phyloP scores from a whole-genome alignment of 2,113 vertebrate genomes.

The Phyllostomus hastatus region DNA sequence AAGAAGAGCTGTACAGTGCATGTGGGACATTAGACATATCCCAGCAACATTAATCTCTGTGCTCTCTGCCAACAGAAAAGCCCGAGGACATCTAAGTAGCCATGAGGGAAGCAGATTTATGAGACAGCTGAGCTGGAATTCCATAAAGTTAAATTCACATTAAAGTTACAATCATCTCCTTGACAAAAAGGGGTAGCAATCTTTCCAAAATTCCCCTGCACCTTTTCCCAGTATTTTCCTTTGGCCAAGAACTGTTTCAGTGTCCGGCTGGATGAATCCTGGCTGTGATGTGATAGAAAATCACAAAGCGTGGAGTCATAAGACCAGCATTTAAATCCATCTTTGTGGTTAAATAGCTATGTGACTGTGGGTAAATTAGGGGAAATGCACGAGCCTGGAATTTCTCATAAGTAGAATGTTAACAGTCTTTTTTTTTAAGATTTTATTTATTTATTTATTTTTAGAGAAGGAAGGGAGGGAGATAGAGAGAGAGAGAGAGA shows the following conservation, averaged over 20 bases:
- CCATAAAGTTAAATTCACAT: slow-evolving; percentile 43
- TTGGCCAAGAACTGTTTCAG: background rate
- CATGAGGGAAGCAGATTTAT: slow-evolving; percentile 45
- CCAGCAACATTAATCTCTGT: slow-evolving; percentile 25
- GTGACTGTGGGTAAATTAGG: background rate
- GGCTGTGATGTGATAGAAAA: background rate
- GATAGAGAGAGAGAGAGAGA: too few species aligned
- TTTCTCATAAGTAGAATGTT: background rate
- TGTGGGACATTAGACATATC: background rate
- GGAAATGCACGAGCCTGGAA: background rate
- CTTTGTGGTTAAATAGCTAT: background rate
- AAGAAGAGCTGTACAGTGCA: background rate
- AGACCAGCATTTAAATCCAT: background rate
- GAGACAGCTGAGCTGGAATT: slow-evolving; percentile 33
- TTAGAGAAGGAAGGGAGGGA: too few species aligned
- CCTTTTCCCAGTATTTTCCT: background rate
- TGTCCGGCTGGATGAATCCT: background rate
- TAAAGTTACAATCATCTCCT: slow-evolving; percentile 38
- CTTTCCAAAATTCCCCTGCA: background rate
- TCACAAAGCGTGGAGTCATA: background rate
- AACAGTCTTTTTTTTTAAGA: too few species aligned
- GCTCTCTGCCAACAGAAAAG: slow-evolving; percentile 10
- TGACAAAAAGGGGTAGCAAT: background rate
- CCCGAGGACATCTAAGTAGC: background rate
- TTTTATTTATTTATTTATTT: too few species aligned